Base-by-base conservation (phyloP, 2,113 vertebrate species). In the Phylloscopus trochiloides region DNA sequence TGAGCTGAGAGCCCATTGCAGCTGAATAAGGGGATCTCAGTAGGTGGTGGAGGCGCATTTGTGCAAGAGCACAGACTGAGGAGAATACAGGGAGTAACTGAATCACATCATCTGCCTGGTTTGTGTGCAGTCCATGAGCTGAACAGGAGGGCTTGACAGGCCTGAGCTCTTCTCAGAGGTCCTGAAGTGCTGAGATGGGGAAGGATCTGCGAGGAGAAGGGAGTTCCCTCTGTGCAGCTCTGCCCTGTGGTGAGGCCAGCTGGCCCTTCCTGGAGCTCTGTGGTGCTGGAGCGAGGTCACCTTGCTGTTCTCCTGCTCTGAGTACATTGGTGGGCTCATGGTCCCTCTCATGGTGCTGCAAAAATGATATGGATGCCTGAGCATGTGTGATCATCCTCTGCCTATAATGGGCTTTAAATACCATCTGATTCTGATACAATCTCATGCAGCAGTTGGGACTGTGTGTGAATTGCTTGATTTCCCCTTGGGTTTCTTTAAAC, bases 401-500 rank as follows among this genome's bases (percentile, higher is more conserved):
- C 20, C n/a, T 89, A 2, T 47, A 90, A 63, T 15, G 42, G 32
- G 31, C 54, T 93, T 70, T 70, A 95, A 91, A 88, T 76, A 26
- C 48, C 3, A 0, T 34, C 68, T 59, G 59, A 59, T 86, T 54
- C 71, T 79, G 71, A 40, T 36, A 40, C 21, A 73, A n/a, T 51
- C 38, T 76, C 73, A 55, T 16, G 45, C 32, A 76, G 32, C 18
- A 58, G 34, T 62, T 83, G 63, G 51, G 67, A 73, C 29, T 73
- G 17, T 36, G 45, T 80, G 38, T 58, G 62, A 95, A 74, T 77
- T 83, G 63, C 67, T 80, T 92, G 88, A 83, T 91, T 93, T 94
- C 81, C 82, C 71, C 29, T 73, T 25, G 71, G 63, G 34, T 79
- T 95, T 96, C 74, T 82, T 79, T 85, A 88, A 92, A 90, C 92